Base-by-base conservation (phyloP, 2,797 vertebrate species). In the Taeniopygia guttata region DNA sequence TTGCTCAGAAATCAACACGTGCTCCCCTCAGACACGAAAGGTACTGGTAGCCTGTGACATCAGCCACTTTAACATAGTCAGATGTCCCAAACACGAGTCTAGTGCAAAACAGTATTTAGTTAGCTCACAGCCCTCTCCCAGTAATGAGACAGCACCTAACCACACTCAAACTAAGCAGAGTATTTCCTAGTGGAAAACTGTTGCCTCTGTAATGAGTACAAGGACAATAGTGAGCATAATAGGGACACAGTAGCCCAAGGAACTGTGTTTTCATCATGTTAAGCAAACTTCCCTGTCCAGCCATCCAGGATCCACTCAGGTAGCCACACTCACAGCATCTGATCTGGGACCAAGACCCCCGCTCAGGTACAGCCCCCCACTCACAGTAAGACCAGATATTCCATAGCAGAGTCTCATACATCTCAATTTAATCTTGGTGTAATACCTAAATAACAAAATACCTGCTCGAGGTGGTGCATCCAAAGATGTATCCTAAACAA, bases 41-140 rank as follows among this genome's bases (percentile, higher is more conserved):
- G 94, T 93, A 84, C 83, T 70, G 52, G 84, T 87, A 94, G 77
- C 74, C 87, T 74, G 83, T 68, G 56, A 93, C 94, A 95, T 91
- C 93, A 93, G 67, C 64, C 88, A 46, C 77, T 97, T 87, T 51
- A 89, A 56, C 22, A 19, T 11, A 82, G 51, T 93, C 80, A 95
- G 52, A 90, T 89, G 56, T 23, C 83, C 84, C 81, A 82, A 90
- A 60, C 49, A 81, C 5, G 12, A 88, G 45, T 40, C 42, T 51
- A 7, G 67, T 68, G 38, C 7, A 90, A 88, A 89, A 46, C 11
- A 69, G 14, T 45, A 63, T 55, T 85, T 81, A 69, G 42, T n/a
- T 85, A 82, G 66, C 76, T 78, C 42, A 7, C 59, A 82, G 10
- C 12, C 13, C 56, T 63, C 45, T 56, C n/a, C 27, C 42, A 45